Evolutionary conservation across 2,113 vertebrate genomes (phyloP), one percentile per base, ranked within the genome.

Genomic region (Cranoglanis bouderius): DNA sequence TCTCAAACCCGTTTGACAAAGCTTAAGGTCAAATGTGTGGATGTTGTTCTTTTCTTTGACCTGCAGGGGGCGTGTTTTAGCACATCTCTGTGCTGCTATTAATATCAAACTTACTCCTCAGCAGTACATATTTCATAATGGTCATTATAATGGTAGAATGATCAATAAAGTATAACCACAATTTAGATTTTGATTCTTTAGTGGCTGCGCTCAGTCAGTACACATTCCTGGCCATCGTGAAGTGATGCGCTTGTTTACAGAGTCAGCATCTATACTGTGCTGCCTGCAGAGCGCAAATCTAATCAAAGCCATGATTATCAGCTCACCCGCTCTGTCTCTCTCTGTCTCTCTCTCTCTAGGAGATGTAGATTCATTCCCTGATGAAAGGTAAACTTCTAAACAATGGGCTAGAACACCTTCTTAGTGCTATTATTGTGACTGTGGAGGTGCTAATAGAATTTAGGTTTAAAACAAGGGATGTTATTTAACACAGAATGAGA

Each of bases 241-340:
- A 70, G 19, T 84, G 40, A 88, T 86, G 63, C 10, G 24, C 49
- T 72, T 86, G 49, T 88, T 88, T 88, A 88, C 65, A 82, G 84
- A 67, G 55, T 87, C 65, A 78, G 53, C 38, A 75, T 84, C 82
- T 88, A 43, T 75, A 88, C 63, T 88, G 87, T 75, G 53, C 82
- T 89, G 88, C 82, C 57, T 88, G 82, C 87, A 88, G 87, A 90
- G 85, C 1, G 40, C 70, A 84, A 88, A 91, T 91, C 87, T 90
- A 88, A 91, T 90, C 90, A 91, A 55, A 49, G 57, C n/a, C 59
- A 32, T 90, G 80, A 86, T 91, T 88, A 90, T 90, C 88, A 86
- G 88, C 46, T 35, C 85, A 57, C 53, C 84, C 29, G 10, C 32
- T 81, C 86, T 77, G 35, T 24, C 55, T 21, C 53, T 72, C 24